Conservation (phyloP, 2,797 vertebrate genomes). For the Spheniscus humboldti region DNA sequence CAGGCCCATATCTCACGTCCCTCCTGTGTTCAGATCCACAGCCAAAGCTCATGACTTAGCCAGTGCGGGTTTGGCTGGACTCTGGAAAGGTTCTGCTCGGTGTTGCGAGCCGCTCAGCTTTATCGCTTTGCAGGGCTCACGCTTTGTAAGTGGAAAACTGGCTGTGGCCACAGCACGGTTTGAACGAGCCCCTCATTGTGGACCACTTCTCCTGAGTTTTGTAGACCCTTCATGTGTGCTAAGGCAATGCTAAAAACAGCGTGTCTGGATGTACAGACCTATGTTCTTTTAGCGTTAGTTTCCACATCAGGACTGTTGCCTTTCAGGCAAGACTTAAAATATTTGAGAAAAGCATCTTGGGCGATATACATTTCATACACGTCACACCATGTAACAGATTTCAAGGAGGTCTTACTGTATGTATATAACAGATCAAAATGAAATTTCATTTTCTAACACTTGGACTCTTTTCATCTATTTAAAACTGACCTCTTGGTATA, state of each 20-base stretch:
- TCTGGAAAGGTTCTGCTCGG: neutral
- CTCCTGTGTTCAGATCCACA: neutral
- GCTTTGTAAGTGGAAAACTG: neutral
- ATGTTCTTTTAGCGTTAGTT: neutral
- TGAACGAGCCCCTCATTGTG: neutral
- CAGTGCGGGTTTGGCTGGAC: neutral
- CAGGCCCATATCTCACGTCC: neutral
- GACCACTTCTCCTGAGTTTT: neutral
- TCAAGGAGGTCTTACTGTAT: neutral
- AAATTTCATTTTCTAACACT: neutral
- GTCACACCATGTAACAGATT: accelerated
- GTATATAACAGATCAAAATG: neutral
- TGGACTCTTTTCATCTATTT: neutral
- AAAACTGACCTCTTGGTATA: neutral
- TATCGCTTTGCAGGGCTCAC: neutral
- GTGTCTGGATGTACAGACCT: neutral
- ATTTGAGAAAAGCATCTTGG: neutral
- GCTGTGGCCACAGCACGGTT: neutral
- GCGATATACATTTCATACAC: accelerated
- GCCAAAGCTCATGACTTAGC: neutral
- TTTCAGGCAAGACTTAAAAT: neutral
- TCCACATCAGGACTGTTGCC: neutral
- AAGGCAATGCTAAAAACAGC: neutral
- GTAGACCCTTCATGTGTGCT: neutral
- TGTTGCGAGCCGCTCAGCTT: accelerated